These are phyloP conservation scores for Lepidurus arcticus DNA, from an alignment of 1,140 invertebrate species.

Conservation along the genomic window DNA sequence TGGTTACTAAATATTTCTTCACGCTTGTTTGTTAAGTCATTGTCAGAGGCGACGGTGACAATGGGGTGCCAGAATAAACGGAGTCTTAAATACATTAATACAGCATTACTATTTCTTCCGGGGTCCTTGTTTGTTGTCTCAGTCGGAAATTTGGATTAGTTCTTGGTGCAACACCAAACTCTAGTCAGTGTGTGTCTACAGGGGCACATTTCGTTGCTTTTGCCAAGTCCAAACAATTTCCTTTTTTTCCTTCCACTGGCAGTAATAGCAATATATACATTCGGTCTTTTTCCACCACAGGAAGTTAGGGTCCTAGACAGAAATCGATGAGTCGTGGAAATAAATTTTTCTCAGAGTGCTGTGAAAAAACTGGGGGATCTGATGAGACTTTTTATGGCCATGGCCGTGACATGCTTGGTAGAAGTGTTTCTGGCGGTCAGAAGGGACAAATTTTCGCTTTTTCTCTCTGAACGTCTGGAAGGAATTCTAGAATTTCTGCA, in stretches of 20 bases:
- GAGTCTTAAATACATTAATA: background rate
- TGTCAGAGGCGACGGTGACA: background rate
- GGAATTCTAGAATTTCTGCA: background rate
- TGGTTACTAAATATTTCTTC: background rate
- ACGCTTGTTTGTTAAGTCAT: background rate
- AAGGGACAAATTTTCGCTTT: background rate
- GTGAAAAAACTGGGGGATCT: background rate
- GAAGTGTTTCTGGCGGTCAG: background rate
- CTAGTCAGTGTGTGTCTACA: background rate
- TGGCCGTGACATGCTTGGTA: background rate
- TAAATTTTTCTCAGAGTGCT: background rate
- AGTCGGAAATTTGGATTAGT: conserved; percentile 8
- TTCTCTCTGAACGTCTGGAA: background rate
- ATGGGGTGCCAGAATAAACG: background rate
- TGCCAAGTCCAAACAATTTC: background rate
- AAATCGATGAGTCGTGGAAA: conserved; percentile 9
- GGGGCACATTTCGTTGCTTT: background rate
- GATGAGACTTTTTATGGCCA: background rate
- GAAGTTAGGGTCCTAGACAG: background rate
- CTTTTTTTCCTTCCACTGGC: background rate
- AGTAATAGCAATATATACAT: background rate
- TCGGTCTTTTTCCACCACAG: background rate
- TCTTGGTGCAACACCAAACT: background rate
- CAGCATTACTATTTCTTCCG: background rate
- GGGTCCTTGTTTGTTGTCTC: background rate